Percentiles rank a stretch among this genome's conserved stretches.
Evolutionary conservation across 2,888 invertebrate species (phyloP).

Genomic region (Acanthosepion esculentum): DNA sequence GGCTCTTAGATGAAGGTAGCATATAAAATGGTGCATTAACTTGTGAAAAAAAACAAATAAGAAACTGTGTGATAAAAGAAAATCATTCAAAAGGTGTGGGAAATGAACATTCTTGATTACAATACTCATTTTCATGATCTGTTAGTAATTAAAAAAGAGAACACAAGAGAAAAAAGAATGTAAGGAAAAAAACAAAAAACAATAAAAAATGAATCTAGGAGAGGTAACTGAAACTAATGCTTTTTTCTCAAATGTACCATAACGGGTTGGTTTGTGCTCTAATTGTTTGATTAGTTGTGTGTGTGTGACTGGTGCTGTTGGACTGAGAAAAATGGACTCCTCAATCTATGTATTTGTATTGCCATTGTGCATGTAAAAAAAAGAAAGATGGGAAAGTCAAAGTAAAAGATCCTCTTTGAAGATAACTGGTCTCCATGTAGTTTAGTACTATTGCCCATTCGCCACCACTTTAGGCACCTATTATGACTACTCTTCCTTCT

Average conservation of each 20-base stretch:
- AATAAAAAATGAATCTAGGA: neutral
- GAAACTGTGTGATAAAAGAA: neutral
- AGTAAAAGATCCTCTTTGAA: neutral
- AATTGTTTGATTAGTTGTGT: neutral
- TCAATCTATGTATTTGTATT: neutral
- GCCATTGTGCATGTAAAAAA: no score
- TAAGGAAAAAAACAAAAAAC: neutral
- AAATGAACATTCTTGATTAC: conserved; percentile 9
- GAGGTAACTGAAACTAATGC: neutral
- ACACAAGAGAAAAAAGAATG: no score
- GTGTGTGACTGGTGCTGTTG: neutral
- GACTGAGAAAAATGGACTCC: neutral
- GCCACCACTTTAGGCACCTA: neutral
- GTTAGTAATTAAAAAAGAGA: conserved; percentile 13
- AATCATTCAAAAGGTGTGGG: neutral
- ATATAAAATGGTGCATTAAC: conserved; percentile 33
- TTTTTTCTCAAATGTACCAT: neutral
- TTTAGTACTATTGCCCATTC: neutral
- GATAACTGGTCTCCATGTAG: neutral
- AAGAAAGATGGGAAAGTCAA: neutral
- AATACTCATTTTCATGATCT: conserved; percentile 20
- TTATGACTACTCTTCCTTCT: neutral
- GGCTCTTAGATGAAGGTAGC: conserved; percentile 33
- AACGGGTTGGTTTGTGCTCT: neutral
- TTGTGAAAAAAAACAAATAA: neutral